Base-by-base conservation (phyloP, 2,888 invertebrate species). In the Erebia aethiops region DNA sequence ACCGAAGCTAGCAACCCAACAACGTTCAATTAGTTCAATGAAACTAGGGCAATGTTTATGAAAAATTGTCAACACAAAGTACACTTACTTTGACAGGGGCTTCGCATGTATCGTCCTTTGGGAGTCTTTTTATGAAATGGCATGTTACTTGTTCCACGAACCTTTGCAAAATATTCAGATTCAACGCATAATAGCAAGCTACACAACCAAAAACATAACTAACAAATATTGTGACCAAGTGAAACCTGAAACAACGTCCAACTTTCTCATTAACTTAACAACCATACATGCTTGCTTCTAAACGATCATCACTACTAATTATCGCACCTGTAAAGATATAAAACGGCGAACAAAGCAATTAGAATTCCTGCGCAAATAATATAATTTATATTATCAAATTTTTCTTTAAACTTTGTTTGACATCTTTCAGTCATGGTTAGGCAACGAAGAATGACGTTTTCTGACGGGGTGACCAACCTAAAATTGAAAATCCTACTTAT, bases 341-440 rank as follows among this genome's bases (percentile, higher is more conserved):
- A 82, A 74, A 91, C 84, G 75, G 88, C 89, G 71, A 90, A 75
- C 70, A 87, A 85, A 76, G 85, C 85, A 77, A 87, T 86, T 74
- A 89, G 71, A 78, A 90, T 83, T 81, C 88, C 88, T 75, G 86
- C 77, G 83, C 84, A 92, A 89, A 91, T 87, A 89, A 90, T 87
- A 88, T 88, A 90, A 88, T 90, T 91, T 85, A 82, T 86, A 88
- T 89, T 91, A 84, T 87, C 86, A 88, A 88, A 87, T 87, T 89
- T 90, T 84, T 90, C 88, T 85, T 78, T 83, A 83, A 88, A 87
- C 87, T 90, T 88, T 79, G 82, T 88, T 87, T 92, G 92, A 93
- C 92, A 92, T 90, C 91, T 90, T 90, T 92, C 92, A 89, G 90
- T 91, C 92, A 93, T 93, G 92, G 89, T 85, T 90, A 86, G 80